phyloP scores from a whole-genome alignment of 1,140 invertebrate species.

The Penaeus vannamei region DNA sequence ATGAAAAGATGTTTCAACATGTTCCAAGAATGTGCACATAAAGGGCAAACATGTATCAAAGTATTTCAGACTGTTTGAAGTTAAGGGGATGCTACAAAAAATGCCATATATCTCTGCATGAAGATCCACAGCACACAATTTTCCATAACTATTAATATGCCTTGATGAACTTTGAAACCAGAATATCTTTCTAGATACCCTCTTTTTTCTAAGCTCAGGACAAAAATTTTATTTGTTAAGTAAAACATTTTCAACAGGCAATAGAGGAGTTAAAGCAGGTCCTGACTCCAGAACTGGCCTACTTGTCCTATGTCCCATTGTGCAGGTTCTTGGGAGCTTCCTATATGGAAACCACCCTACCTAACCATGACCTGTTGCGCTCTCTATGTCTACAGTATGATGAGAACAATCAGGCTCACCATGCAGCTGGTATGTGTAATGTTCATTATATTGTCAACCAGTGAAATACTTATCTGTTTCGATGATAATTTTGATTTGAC shows the following conservation, averaged over 20 bases:
- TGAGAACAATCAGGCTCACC: conserved; percentile 65
- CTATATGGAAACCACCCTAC: conserved; percentile 74
- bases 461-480: neutral
- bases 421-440: conserved; percentile 47
- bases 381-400: conserved; percentile 79
- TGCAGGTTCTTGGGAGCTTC: conserved; percentile 71
- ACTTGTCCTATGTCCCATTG: conserved; percentile 86
- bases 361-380: conserved; percentile 84
- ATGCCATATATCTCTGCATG: too few relatives aligned
- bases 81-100: too few relatives aligned
- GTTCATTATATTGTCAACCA: neutral
- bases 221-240: conserved; percentile 11
- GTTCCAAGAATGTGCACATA: too few relatives aligned
- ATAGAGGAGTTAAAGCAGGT: conserved; percentile 84
- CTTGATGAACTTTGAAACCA: too few relatives aligned
- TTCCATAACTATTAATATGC: too few relatives aligned
- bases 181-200: too few relatives aligned
- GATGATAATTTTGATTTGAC: neutral
- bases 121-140: too few relatives aligned
- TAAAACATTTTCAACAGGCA: conserved; percentile 21
- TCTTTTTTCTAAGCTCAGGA: too few relatives aligned
- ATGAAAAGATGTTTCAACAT: too few relatives aligned
- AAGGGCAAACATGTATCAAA: too few relatives aligned
- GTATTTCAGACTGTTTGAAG: too few relatives aligned
- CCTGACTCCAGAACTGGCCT: conserved; percentile 87